These are phyloP conservation scores for Lithophane ornitopus DNA, from an alignment of 2,888 invertebrate genomes.

Conservation along the genomic window DNA sequence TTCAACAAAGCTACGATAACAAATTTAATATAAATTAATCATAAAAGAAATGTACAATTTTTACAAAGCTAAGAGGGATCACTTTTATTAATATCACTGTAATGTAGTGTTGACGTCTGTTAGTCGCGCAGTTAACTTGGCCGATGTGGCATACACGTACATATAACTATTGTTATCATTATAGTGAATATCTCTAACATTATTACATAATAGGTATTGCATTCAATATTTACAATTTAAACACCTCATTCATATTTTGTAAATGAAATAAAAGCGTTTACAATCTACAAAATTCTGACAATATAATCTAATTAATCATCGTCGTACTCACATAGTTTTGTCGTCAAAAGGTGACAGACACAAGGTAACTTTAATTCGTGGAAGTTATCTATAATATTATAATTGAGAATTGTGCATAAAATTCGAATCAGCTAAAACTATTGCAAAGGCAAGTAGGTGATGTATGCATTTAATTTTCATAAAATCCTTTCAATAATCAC, in stretches of 20 bases:
- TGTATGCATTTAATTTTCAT: constrained; percentile 80
- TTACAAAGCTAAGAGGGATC: constrained; percentile 88
- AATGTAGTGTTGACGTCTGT: constrained; percentile 76
- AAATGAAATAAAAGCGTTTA: constrained; percentile 63
- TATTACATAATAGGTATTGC: constrained; percentile 68
- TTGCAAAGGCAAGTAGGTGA: constrained; percentile 89
- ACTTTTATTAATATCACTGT: constrained; percentile 87
- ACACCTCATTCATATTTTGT: constrained; percentile 64
- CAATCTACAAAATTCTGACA: constrained; percentile 64
- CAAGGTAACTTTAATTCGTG: constrained; percentile 86
- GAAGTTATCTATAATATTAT: constrained; percentile 74
- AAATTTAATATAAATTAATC: constrained; percentile 90
- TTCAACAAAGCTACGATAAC: constrained; percentile 90
- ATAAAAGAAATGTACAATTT: constrained; percentile 90
- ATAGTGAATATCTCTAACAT: constrained; percentile 72
- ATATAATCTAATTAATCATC: constrained; percentile 64
- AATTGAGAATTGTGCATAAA: constrained; percentile 84
- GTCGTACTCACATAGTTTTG: constrained; percentile 67
- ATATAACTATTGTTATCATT: constrained; percentile 70
- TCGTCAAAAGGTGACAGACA: constrained; percentile 76
- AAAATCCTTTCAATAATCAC: constrained; percentile 68
- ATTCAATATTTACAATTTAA: constrained; percentile 69
- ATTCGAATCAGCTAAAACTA: constrained; percentile 83
- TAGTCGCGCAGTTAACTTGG: constrained; percentile 68
- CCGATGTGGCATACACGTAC: constrained; percentile 67